phyloP scores from a whole-genome alignment of 2,888 invertebrate genomes.

The Boloria selene region DNA sequence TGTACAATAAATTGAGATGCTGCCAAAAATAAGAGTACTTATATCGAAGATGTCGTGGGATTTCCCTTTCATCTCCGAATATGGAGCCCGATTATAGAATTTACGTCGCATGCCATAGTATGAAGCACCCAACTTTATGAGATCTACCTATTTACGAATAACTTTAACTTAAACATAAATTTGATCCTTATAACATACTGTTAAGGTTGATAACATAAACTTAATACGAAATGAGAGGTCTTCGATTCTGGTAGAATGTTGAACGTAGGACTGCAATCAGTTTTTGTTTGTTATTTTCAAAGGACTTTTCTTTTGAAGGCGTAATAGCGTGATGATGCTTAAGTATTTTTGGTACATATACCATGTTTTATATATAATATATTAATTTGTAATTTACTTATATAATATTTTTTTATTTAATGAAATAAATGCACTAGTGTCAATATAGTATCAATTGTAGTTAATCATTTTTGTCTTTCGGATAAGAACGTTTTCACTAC shows the following conservation, averaged over 20 bases:
- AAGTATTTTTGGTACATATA: constrained; percentile 15
- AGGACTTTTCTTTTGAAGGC: constrained; percentile 41
- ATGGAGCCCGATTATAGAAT: constrained; percentile 53
- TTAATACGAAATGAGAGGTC: constrained; percentile 19
- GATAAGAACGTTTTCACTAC: too few species aligned
- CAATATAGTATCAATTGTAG: too few species aligned
- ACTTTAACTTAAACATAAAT: constrained; percentile 6
- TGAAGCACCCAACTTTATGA: constrained; percentile 44
- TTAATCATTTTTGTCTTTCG: too few species aligned
- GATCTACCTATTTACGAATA: constrained; percentile 5
- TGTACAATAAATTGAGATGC: constrained; percentile 31
- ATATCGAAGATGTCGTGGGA: constrained; percentile 46
- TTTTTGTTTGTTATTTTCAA: constrained; percentile 43
- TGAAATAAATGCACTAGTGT: too few species aligned
- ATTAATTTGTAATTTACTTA: too few species aligned
- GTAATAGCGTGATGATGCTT: constrained; percentile 29
- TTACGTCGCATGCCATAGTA: constrained; percentile 67
- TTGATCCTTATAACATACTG: neutral
- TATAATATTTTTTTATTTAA: too few species aligned
- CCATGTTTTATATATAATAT: constrained; percentile 14
- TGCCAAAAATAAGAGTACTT: constrained; percentile 39
- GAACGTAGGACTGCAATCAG: constrained; percentile 35
- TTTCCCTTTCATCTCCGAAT: constrained; percentile 60
- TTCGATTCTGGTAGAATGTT: constrained; percentile 35
- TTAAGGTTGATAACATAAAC: constrained; percentile 23